phyloP scores from a whole-genome alignment of 1,140 invertebrate genomes.

The Leptinotarsa texana region DNA sequence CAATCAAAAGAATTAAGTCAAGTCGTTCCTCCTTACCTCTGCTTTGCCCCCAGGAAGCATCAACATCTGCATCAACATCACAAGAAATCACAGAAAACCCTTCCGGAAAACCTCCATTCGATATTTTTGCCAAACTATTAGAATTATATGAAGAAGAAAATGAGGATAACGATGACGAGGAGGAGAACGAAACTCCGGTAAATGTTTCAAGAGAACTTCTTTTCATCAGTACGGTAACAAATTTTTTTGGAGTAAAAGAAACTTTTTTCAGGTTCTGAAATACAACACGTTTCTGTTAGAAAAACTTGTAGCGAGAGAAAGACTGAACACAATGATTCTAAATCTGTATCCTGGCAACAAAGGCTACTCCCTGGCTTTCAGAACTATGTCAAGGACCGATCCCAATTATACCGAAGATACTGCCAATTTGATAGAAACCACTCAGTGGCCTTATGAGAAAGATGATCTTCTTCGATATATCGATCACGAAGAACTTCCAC shows the following conservation, averaged over 20 bases:
- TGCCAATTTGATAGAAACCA: conserved; percentile 68
- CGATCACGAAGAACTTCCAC: conserved; percentile 84
- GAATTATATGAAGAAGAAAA: conserved; percentile 51
- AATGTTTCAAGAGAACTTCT: background rate
- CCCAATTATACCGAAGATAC: conserved; percentile 61
- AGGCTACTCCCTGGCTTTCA: conserved; percentile 80
- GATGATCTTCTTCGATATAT: conserved; percentile 77
- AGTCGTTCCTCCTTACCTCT: conserved; percentile 49
- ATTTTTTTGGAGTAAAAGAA: background rate
- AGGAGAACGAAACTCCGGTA: conserved; percentile 8
- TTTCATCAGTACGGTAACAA: background rate
- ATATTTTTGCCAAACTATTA: conserved; percentile 47
- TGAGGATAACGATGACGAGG: conserved; percentile 20
- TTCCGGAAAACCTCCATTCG: conserved; percentile 31
- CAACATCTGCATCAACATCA: conserved; percentile 34
- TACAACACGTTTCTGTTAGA: conserved; percentile 78
- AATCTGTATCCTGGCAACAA: conserved; percentile 91
- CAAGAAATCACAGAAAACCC: conserved; percentile 31
- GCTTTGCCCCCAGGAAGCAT: conserved; percentile 42
- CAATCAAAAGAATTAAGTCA: conserved; percentile 52
- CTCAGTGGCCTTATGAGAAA: conserved; percentile 77
- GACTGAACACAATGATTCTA: conserved; percentile 84
- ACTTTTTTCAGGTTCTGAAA: conserved; percentile 57
- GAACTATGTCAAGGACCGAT: conserved; percentile 34
- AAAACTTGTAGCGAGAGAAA: conserved; percentile 80